Base-by-base conservation (phyloP, 2,797 vertebrate genomes). In the Macroramphosus scolopax region DNA sequence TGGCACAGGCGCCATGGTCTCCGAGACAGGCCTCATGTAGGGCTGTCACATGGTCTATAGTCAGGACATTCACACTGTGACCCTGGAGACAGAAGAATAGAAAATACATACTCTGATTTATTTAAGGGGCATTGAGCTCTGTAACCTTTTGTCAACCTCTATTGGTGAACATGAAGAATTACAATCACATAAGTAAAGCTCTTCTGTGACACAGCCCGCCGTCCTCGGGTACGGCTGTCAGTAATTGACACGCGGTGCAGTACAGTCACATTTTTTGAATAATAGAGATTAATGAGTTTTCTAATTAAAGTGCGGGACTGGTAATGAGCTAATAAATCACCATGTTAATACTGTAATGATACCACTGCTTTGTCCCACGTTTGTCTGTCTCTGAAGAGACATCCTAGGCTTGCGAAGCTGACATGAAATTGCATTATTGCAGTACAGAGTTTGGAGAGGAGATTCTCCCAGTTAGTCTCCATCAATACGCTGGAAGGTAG, bases 11-110 rank as follows among this genome's bases (percentile, higher is more conserved):
- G 5, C 91, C 92, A 0, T 97, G 95, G 77, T 92, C 90, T 55
- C 92, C 94, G 8, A 95, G 79, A 74, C 95, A 97, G 63, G 95
- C 95, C 69, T 98, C 95, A 2, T 98, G 95, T 45, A 98, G 81
- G 3, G 95, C 95, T 31, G 94, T 94, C 60, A 97, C 89, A 29
- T 96, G 93, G 84, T 98, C 95, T 66, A 97, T 93, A 7, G 95
- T 98, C 47, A 95, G 81, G 5, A 91, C 92, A 62, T 98, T 94
- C 30, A 97, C 93, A 70, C 89, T 94, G 80, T 95, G 95, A 56
- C 95, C 95, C 96, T 97, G 74, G 20, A 71, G 68, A 41, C 31
- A 43, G 6, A 74, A 51, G 52, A 40, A 76, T 47, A 70, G 45
- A 65, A 32, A 40, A 67, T 30, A 40, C 46, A 45, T 29, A 69